Percentiles rank a stretch among this genome's conserved stretches.
phyloP scores from a whole-genome alignment of 2,113 vertebrate species.

The Trematocara unimaculatum region DNA sequence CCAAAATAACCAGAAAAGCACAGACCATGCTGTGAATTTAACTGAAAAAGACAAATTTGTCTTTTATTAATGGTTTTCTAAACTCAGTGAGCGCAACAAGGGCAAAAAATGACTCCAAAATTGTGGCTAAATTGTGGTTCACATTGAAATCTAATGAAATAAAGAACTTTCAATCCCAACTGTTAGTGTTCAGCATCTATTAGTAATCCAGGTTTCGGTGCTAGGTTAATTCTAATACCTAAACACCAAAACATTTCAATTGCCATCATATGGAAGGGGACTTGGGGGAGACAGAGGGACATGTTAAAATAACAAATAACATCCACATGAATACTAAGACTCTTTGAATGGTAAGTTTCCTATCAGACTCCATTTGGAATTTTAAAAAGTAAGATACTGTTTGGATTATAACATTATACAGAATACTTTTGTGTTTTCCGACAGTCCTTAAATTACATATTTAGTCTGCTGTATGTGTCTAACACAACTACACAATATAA shows the following conservation, averaged over 20 bases:
- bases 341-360: accelerated
- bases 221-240: background rate
- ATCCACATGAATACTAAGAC: background rate
- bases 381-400: background rate
- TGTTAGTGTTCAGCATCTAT: background rate
- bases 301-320: background rate
- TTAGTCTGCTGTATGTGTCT: background rate
- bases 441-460: background rate
- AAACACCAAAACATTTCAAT: background rate
- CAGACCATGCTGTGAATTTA: background rate
- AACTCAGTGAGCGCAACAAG: background rate
- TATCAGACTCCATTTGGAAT: background rate
- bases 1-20: background rate
- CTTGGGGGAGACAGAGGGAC: background rate
- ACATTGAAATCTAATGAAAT: background rate
- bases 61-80: background rate
- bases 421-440: background rate
- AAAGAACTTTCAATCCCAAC: accelerated
- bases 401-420: background rate
- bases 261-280: background rate
- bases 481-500: background rate
- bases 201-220: background rate
- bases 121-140: background rate
- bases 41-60: background rate
- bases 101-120: background rate